Evolutionary conservation across 2,888 invertebrate genomes (phyloP).

Genomic region (Tachina lurida): DNA sequence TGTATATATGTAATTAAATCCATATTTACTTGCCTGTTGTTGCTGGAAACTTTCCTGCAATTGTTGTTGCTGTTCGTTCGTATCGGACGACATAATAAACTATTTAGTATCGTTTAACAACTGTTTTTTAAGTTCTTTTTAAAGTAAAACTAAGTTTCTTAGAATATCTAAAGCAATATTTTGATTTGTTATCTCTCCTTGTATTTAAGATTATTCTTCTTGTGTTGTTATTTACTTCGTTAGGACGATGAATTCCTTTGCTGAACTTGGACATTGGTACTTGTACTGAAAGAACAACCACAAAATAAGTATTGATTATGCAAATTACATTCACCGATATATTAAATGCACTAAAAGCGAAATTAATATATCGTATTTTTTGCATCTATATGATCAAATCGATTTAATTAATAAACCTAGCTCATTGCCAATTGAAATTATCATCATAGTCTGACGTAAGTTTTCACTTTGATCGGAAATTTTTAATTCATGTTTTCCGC

Average conservation of each 20-base stretch:
- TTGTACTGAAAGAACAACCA: slow-evolving; percentile 60
- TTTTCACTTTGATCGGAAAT: slow-evolving; percentile 22
- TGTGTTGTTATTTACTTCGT: slow-evolving; percentile 48
- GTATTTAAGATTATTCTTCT: slow-evolving; percentile 30
- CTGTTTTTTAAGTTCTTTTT: not conserved
- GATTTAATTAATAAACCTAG: slow-evolving; percentile 16
- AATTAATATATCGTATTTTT: slow-evolving; percentile 18
- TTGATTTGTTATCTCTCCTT: slow-evolving; percentile 14
- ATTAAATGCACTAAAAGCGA: not conserved
- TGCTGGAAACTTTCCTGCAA: slow-evolving; percentile 76
- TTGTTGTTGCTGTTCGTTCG: slow-evolving; percentile 67
- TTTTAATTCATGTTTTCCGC: slow-evolving; percentile 40
- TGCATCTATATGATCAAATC: slow-evolving; percentile 37
- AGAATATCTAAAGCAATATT: slow-evolving; percentile 34
- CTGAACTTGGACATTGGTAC: slow-evolving; percentile 58
- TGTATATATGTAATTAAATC: not conserved
- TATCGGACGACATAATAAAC: slow-evolving; percentile 60
- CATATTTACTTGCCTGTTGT: slow-evolving; percentile 74
- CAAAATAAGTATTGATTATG: not conserved
- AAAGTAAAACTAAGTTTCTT: slow-evolving; percentile 16
- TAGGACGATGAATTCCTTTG: slow-evolving; percentile 30
- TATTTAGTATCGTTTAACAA: slow-evolving; percentile 17
- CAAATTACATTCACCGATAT: not conserved
- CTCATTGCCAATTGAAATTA: slow-evolving; percentile 49
- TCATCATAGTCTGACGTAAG: slow-evolving; percentile 55